Percentiles rank a stretch among this genome's conserved stretches.
phyloP scores from a whole-genome alignment of 2,888 invertebrate genomes.

The Agonum fuliginosum region DNA sequence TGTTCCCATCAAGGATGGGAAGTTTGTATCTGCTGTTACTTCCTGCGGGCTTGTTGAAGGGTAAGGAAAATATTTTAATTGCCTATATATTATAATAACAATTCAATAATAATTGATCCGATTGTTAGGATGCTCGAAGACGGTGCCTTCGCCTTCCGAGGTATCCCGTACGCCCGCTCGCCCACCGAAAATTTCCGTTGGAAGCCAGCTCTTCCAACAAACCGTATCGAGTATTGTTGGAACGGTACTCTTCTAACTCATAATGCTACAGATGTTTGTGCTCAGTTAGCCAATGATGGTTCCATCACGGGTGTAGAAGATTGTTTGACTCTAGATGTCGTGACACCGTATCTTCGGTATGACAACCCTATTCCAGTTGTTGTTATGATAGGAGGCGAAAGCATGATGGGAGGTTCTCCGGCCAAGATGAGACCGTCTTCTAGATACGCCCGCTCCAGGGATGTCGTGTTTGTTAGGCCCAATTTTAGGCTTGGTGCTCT shows the following conservation, averaged over 20 bases:
- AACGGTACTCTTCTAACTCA: constrained; percentile 83
- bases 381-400: constrained; percentile 87
- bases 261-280: constrained; percentile 80
- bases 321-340: constrained; percentile 88
- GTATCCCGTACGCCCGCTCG: constrained; percentile 87
- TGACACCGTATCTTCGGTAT: constrained; percentile 87
- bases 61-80: constrained; percentile 69
- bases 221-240: constrained; percentile 85
- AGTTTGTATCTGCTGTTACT: constrained; percentile 82
- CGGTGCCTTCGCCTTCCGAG: constrained; percentile 86
- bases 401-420: constrained; percentile 85
- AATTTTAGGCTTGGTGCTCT: constrained; percentile 87
- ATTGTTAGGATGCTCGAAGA: constrained; percentile 81
- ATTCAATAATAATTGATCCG: background rate
- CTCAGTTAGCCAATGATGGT: constrained; percentile 82
- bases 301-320: constrained; percentile 84
- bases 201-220: constrained; percentile 80
- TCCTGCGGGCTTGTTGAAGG: constrained; percentile 89
- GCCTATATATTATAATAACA: background rate
- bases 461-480: constrained; percentile 90
- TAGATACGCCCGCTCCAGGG: constrained; percentile 83
- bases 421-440: constrained; percentile 84
- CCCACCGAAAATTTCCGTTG: constrained; percentile 83
- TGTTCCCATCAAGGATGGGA: constrained; percentile 82
- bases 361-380: constrained; percentile 88